Conservation (phyloP, 2,888 invertebrate species). For the Minunthozetes semirufus region DNA sequence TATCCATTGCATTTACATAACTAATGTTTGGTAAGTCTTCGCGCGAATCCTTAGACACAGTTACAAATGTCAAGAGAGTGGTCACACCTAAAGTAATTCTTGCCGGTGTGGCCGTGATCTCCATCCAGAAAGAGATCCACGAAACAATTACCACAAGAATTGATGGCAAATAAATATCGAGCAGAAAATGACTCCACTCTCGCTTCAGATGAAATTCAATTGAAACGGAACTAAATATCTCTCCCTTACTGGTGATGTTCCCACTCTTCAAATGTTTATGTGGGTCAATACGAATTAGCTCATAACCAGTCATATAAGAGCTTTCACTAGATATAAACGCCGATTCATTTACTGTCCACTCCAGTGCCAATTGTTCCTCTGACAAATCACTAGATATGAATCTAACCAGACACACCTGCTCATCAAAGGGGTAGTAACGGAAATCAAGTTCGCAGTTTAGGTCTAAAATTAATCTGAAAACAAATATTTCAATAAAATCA, state of each 20-base stretch:
- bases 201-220: conserved; percentile 40
- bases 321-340: background rate
- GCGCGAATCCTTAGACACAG: conserved; percentile 41
- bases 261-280: background rate
- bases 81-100: conserved; percentile 42
- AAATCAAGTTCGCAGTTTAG: conserved; percentile 72
- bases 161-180: conserved; percentile 42
- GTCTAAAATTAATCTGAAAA: conserved; percentile 21
- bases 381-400: conserved; percentile 64
- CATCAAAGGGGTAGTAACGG: conserved; percentile 79
- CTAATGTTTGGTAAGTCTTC: conserved; percentile 42
- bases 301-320: conserved; percentile 17
- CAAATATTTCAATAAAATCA: conserved; percentile 49
- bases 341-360: background rate
- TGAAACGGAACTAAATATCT: conserved; percentile 39
- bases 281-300: background rate
- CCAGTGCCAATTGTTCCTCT: conserved; percentile 15
- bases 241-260: background rate
- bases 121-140: conserved; percentile 43
- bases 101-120: conserved; percentile 42
- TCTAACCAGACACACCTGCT: conserved; percentile 69
- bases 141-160: conserved; percentile 42
- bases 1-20: conserved; percentile 42
- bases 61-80: conserved; percentile 42
- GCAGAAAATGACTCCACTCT: conserved; percentile 40